Conservation (phyloP, 2,113 vertebrate species). For the Egretta garzetta region DNA sequence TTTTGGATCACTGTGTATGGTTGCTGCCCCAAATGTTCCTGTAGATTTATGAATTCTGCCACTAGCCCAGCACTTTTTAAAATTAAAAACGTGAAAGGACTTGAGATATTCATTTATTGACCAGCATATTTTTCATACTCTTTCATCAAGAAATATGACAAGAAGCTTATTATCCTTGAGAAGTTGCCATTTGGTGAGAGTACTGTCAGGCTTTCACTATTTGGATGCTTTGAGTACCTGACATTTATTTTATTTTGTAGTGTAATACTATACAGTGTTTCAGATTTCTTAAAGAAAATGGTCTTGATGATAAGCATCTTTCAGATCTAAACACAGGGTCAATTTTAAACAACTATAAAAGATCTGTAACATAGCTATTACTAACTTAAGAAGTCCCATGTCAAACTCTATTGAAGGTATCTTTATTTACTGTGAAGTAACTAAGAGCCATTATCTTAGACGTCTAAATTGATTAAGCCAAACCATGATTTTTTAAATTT, state of each 20-base stretch:
- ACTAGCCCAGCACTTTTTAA: conserved; percentile 16
- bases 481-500: neutral
- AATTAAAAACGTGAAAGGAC: conserved; percentile 36
- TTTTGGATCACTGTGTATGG: neutral
- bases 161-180: conserved; percentile 29
- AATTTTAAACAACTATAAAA: neutral
- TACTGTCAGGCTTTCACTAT: conserved; percentile 4
- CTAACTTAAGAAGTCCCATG: neutral
- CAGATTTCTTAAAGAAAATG: neutral
- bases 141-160: conserved; percentile 20
- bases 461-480: neutral
- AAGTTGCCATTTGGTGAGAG: conserved; percentile 33
- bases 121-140: conserved; percentile 2
- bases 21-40: neutral
- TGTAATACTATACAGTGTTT: neutral
- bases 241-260: conserved; percentile 33
- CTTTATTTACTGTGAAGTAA: neutral
- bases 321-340: neutral
- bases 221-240: conserved; percentile 8
- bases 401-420: neutral
- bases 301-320: neutral
- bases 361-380: neutral
- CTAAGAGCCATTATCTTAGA: neutral
- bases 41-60: conserved; percentile 40
- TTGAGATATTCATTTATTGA: conserved; percentile 23